A percentile compares a stretch with the other conserved stretches of the same genome.
Evolutionary conservation across 1,140 invertebrate species (phyloP).

Genomic region (Parasteatoda tepidariorum): DNA sequence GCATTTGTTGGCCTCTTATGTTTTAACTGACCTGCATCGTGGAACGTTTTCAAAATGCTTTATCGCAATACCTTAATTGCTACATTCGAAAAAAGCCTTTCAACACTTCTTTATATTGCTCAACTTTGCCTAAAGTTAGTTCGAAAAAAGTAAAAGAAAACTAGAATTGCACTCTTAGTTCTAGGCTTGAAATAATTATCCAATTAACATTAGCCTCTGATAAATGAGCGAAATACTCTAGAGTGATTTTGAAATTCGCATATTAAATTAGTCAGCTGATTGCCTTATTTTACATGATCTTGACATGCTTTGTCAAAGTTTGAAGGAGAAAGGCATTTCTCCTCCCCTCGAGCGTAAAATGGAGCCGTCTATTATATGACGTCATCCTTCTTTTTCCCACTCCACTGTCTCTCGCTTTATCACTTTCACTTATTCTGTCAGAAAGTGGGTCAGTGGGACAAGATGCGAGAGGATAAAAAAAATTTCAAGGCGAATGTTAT

Average conservation of each 20-base stretch:
- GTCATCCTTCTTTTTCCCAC: background rate
- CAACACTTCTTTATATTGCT: too few relatives aligned
- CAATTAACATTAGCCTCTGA: too few relatives aligned
- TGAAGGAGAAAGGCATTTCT: conserved; percentile 1
- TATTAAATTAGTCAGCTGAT: background rate
- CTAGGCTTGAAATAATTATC: too few relatives aligned
- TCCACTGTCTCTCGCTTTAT: background rate
- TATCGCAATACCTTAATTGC: too few relatives aligned
- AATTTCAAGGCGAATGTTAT: background rate
- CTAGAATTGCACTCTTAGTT: too few relatives aligned
- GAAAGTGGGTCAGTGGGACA: conserved; percentile 58
- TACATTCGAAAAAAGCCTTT: too few relatives aligned
- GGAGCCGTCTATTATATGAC: conserved; percentile 45
- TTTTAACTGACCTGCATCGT: too few relatives aligned
- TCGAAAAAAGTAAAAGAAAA: too few relatives aligned
- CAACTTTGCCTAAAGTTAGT: too few relatives aligned
- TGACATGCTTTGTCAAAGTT: conserved; percentile 24
- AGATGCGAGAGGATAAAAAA: background rate
- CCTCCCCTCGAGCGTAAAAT: conserved; percentile 15
- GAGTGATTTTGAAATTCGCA: conserved; percentile 18
- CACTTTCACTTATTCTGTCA: conserved; percentile 46
- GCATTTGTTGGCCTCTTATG: too few relatives aligned
- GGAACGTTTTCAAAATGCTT: too few relatives aligned
- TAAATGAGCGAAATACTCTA: too few relatives aligned
- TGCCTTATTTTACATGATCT: conserved; percentile 33